Evolutionary conservation across 2,113 vertebrate genomes (phyloP).

Genomic region (Ictidomys tridecemlineatus): DNA sequence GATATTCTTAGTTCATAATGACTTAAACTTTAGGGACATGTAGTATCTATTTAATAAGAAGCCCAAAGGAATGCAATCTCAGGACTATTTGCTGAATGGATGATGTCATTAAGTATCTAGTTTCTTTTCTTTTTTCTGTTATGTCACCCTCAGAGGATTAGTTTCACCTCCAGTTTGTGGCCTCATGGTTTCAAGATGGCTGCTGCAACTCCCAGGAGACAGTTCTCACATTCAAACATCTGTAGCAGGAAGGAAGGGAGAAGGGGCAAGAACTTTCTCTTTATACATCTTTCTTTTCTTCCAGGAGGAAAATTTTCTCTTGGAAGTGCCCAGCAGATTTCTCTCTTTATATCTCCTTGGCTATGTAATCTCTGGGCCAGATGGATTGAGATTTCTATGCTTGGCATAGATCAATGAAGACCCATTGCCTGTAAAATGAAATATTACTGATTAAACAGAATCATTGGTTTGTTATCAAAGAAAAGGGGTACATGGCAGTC

Average conservation of each 20-base stretch:
- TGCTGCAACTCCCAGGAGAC: neutral
- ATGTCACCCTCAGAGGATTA: neutral
- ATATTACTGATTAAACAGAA: neutral
- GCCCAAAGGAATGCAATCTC: conserved; percentile 23
- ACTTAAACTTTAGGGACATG: neutral
- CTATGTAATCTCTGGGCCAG: neutral
- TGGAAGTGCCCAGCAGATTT: neutral
- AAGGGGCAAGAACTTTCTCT: neutral
- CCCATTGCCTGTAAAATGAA: neutral
- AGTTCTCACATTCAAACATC: neutral
- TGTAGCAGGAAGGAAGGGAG: neutral
- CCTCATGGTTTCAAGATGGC: neutral
- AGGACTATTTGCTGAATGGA: neutral
- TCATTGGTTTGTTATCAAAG: conserved; percentile 3
- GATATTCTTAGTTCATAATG: neutral
- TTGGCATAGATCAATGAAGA: neutral
- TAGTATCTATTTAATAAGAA: neutral
- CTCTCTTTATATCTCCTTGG: neutral
- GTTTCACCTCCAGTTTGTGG: conserved; percentile 8
- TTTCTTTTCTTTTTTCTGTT: conserved; percentile 18
- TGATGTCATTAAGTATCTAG: neutral
- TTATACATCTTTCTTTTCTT: neutral
- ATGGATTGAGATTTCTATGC: neutral
- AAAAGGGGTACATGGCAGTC: neutral
- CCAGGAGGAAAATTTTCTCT: neutral